A percentile compares a stretch with the other conserved stretches of the same genome.
Evolutionary conservation across 2,888 invertebrate genomes (phyloP).

Genomic region (Neocrepidodera transversa): DNA sequence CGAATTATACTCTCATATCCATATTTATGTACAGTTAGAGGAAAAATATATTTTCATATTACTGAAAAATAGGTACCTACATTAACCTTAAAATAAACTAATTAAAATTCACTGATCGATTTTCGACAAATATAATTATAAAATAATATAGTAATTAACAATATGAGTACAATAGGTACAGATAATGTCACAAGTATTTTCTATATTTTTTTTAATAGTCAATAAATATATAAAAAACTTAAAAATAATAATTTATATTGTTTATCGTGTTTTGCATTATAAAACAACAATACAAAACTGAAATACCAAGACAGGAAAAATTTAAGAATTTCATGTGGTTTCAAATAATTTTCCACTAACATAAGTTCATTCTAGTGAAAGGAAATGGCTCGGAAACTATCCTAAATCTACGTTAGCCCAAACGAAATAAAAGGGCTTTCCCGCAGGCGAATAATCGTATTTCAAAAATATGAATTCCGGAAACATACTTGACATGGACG

Average conservation of each 20-base stretch:
- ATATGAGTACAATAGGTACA: no score
- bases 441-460: constrained; percentile 29
- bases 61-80: no score
- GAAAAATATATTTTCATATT: neutral
- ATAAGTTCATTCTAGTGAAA: constrained; percentile 16
- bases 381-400: constrained; percentile 29
- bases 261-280: no score
- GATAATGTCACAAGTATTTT: no score
- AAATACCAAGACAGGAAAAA: neutral
- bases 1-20: neutral
- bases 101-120: no score
- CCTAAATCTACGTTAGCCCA: constrained; percentile 17
- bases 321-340: neutral
- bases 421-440: constrained; percentile 24
- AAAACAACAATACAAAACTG: no score
- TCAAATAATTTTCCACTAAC: constrained; percentile 19
- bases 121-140: no score
- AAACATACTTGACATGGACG: constrained; percentile 29
- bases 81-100: no score
- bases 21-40: neutral
- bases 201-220: no score
- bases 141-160: no score
- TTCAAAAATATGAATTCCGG: constrained; percentile 32
- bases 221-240: no score
- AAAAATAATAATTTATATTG: no score